Evolutionary conservation across 2,888 invertebrate species (phyloP).

Genomic region (Parnassius orleans): DNA sequence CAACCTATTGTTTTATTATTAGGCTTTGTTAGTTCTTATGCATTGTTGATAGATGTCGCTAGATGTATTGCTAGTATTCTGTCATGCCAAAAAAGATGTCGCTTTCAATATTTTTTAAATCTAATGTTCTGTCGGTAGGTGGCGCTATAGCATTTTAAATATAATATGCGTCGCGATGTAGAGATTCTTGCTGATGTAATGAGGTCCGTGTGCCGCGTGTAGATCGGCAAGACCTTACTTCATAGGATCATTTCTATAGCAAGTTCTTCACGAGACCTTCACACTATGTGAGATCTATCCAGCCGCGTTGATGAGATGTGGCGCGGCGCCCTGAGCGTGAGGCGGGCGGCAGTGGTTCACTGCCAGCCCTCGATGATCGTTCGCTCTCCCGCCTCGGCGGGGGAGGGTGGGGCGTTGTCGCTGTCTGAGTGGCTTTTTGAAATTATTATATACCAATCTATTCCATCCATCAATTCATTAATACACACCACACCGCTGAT

Average conservation of each 20-base stretch:
- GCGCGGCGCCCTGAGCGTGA: conserved; percentile 21
- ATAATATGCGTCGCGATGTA: background rate
- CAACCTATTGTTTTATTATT: no score
- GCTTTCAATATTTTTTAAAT: no score
- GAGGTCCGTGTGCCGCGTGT: no score
- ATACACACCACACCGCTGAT: no score
- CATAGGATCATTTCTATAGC: no score
- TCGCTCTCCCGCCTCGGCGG: conserved; percentile 10
- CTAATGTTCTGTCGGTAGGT: no score
- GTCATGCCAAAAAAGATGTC: no score
- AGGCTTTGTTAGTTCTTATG: no score
- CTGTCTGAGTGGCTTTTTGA: conserved; percentile 21
- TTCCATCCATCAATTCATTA: no score
- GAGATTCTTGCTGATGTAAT: background rate
- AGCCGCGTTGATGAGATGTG: conserved; percentile 15
- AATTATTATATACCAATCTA: background rate
- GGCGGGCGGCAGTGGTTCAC: conserved; percentile 21
- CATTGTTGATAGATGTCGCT: no score
- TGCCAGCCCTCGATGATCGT: conserved; percentile 24
- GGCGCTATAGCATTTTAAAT: background rate
- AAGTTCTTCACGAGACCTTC: background rate
- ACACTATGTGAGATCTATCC: conserved; percentile 21
- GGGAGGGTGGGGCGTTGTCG: conserved; percentile 17
- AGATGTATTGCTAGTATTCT: no score
- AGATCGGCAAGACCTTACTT: background rate